Evolutionary conservation across 2,797 vertebrate species (phyloP).

Genomic region (Limosa lapponica): DNA sequence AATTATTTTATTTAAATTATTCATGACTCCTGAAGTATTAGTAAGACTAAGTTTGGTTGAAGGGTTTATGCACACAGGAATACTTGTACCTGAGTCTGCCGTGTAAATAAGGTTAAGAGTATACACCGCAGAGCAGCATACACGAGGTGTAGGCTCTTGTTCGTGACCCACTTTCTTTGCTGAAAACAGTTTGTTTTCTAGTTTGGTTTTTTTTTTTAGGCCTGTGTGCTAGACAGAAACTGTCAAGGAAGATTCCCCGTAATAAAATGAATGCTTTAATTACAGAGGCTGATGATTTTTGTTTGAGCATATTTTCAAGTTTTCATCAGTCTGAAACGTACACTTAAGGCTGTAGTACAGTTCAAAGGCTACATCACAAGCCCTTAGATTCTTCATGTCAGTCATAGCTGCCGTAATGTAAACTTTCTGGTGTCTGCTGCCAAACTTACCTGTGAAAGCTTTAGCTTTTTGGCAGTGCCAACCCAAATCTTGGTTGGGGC

Average conservation of each 20-base stretch:
- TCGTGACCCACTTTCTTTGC: background rate
- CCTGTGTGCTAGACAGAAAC: background rate
- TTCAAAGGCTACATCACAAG: background rate
- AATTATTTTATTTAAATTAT: background rate
- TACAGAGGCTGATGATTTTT: background rate
- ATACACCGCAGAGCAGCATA: background rate
- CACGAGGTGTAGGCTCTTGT: background rate
- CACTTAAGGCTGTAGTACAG: background rate
- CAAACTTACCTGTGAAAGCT: background rate
- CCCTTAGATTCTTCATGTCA: background rate
- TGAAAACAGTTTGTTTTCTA: background rate
- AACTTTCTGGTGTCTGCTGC: background rate
- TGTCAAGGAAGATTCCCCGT: background rate
- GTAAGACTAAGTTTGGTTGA: background rate
- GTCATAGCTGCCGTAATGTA: background rate
- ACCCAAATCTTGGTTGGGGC: background rate
- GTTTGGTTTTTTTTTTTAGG: background rate
- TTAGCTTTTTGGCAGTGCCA: background rate
- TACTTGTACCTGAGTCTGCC: background rate
- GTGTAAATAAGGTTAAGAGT: background rate
- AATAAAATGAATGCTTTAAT: background rate
- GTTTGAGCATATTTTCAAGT: background rate
- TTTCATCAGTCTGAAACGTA: background rate
- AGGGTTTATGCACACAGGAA: background rate
- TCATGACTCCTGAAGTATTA: background rate